Percentiles rank a stretch among this genome's conserved stretches.
Evolutionary conservation across 2,888 invertebrate species (phyloP).

Genomic region (Tetramorium bicarinatum): DNA sequence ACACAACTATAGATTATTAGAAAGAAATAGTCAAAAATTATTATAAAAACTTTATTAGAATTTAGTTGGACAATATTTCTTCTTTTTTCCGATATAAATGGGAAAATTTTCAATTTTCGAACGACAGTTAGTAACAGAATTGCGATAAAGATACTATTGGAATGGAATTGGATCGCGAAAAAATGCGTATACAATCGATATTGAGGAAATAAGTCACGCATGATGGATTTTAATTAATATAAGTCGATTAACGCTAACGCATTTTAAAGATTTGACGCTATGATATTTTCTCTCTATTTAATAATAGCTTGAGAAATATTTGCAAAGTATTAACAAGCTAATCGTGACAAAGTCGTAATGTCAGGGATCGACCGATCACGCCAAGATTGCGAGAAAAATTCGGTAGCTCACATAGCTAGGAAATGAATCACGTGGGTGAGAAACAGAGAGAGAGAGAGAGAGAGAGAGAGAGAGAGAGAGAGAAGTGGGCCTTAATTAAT

Average conservation of each 20-base stretch:
- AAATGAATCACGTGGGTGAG: conserved; percentile 20
- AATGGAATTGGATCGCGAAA: not conserved
- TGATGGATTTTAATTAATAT: not conserved
- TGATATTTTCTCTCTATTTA: not conserved
- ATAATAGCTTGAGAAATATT: not conserved
- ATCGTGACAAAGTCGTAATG: not conserved
- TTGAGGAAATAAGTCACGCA: not conserved
- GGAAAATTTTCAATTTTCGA: not conserved
- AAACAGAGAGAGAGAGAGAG: too few species aligned
- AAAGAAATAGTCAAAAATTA: not conserved
- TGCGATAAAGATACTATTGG: not conserved
- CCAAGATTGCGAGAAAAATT: conserved; percentile 5
- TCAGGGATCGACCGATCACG: not conserved
- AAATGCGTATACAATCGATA: not conserved
- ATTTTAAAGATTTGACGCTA: not conserved
- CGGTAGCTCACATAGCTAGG: conserved; percentile 8
- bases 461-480: not conserved
- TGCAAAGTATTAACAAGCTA: not conserved
- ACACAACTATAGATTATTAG: not conserved
- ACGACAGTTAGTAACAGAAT: not conserved
- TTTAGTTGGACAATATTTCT: not conserved
- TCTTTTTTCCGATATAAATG: not conserved
- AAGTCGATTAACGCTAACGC: not conserved
- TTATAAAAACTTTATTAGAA: not conserved
- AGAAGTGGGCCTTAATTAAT: conserved; percentile 25